Base-by-base conservation (phyloP, 92 coral and sea anemone species). In the Galaxea fascicularis region DNA sequence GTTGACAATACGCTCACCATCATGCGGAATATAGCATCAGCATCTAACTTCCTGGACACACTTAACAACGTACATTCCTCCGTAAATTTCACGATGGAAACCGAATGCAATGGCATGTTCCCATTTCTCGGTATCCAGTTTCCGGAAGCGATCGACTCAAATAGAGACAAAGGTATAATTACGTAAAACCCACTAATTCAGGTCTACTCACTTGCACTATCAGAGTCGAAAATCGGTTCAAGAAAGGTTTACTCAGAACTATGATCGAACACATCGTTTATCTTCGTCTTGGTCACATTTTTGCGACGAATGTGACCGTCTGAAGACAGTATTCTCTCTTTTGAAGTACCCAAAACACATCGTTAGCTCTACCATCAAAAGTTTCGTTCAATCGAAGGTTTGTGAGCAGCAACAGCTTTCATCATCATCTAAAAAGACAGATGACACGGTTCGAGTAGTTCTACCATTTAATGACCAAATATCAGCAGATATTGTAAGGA, bases 1-100 rank as follows among this genome's bases (percentile, higher is more conserved):
- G n/a, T n/a, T n/a, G n/a, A n/a, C n/a, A n/a, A n/a, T n/a, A 83
- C 81, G 80, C 81, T 83, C 72, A 83, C 73, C 59, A 65, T 83
- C 46, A 83, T 83, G 81, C 87, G 53, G 17, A 54, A 84, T 75
- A 41, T 75, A 29, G 74, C 14, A 57, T 59, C 76, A 75, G 88
- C 88, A 74, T 51, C 63, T 68, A 30, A 82, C 68, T 82, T 82
- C 78, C 8, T 82, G 47, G 17, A 67, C 86, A 81, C 86, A 66
- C 81, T 76, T 52, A 76, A 76, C 70, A 77, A 47, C 8, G 81
- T 18, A 57, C 71, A 78, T 78, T 41, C 88, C 39, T 73, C 74
- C 68, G 74, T 84, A 25, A 84, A 75, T 18, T 84, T 84, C 67
- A 64, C 67, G n/a, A n/a, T n/a, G n/a, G n/a, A n/a, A n/a, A n/a